Conservation (phyloP, 1,140 invertebrate species). For the Drosophila ficusphila region DNA sequence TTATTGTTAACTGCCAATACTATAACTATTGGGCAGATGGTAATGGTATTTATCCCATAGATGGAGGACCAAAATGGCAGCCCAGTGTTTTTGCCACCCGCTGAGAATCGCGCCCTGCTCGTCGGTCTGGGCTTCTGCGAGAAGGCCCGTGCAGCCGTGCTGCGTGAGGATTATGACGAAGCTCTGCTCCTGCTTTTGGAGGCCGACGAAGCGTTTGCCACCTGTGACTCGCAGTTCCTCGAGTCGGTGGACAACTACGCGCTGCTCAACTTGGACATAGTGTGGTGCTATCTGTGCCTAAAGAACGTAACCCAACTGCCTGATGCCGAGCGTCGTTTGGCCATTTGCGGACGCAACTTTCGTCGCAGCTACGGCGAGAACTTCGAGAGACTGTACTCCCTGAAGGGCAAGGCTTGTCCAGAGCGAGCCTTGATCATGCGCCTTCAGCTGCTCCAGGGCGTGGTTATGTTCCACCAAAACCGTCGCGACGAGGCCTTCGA, state of each 20-base stretch:
- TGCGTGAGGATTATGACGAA: conserved; percentile 87
- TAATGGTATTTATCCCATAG: conserved; percentile 79
- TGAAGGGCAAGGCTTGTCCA: conserved; percentile 88
- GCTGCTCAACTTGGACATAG: conserved; percentile 91
- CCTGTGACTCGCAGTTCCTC: conserved; percentile 88
- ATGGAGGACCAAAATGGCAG: conserved; percentile 92
- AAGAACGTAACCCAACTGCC: conserved; percentile 88
- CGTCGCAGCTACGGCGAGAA: conserved; percentile 89
- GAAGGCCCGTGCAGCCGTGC: conserved; percentile 89
- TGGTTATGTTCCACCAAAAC: conserved; percentile 91
- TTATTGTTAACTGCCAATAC: not conserved
- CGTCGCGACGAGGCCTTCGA: conserved; percentile 86
- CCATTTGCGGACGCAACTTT: conserved; percentile 88
- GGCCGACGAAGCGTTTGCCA: conserved; percentile 89
- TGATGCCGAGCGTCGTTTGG: conserved; percentile 88
- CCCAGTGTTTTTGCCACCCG: conserved; percentile 87
- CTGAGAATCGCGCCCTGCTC: conserved; percentile 88
- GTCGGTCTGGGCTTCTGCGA: conserved; percentile 91
- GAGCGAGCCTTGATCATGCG: conserved; percentile 90
- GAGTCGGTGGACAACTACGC: conserved; percentile 92
- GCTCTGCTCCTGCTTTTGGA: conserved; percentile 90
- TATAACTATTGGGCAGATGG: too few species aligned
- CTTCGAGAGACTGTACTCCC: conserved; percentile 87
- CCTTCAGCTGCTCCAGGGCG: conserved; percentile 91
- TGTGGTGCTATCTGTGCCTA: conserved; percentile 93